Evolutionary conservation across 2,797 vertebrate species (phyloP).

Genomic region (Halcyon chelicuti): DNA sequence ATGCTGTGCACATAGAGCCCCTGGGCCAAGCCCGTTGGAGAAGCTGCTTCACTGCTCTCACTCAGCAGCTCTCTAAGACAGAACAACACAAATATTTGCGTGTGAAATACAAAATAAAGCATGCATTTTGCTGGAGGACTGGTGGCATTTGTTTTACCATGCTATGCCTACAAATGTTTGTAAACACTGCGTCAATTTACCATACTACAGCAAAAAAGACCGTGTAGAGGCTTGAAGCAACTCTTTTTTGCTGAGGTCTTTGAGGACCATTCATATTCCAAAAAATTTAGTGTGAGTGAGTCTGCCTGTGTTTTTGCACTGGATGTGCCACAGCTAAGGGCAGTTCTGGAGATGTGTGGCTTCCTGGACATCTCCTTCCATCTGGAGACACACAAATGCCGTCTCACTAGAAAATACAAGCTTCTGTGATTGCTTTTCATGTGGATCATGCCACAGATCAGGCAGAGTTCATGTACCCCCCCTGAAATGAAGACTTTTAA

Average conservation of each 20-base stretch:
- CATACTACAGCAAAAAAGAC: background rate
- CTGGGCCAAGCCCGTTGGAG: rapidly evolving
- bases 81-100: slow-evolving; percentile 32
- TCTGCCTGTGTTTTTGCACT: background rate
- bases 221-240: background rate
- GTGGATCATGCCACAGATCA: background rate
- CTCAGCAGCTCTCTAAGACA: background rate
- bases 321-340: background rate
- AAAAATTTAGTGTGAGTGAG: background rate
- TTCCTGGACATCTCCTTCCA: background rate
- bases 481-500: background rate
- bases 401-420: background rate
- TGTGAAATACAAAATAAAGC: background rate
- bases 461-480: background rate
- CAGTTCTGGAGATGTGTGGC: rapidly evolving
- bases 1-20: rapidly evolving
- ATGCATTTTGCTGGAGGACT: slow-evolving; percentile 9
- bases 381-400: background rate
- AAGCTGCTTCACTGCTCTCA: background rate
- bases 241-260: background rate
- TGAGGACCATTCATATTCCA: background rate
- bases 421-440: rapidly evolving
- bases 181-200: slow-evolving; percentile 1
- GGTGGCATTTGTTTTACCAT: background rate
- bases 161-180: slow-evolving; percentile 34